These are phyloP conservation scores for Chelonia mydas DNA, from an alignment of 2,797 vertebrate species.

Conservation along the genomic window DNA sequence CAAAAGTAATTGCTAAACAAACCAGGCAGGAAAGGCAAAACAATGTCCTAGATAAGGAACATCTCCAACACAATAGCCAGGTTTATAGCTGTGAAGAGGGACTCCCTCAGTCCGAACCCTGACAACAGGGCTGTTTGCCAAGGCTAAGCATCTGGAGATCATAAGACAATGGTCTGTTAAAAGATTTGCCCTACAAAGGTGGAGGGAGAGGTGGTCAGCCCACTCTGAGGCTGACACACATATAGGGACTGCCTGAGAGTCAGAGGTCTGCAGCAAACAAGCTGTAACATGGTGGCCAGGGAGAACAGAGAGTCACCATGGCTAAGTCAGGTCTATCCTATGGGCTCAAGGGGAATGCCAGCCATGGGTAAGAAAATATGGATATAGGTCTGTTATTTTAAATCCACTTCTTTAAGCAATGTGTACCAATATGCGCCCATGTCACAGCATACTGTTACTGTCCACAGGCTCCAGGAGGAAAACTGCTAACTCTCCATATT, in stretches of 20 bases:
- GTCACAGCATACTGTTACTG: background rate
- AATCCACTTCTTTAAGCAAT: background rate
- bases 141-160: background rate
- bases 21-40: background rate
- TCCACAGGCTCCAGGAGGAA: background rate
- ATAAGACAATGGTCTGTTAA: background rate
- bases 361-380: background rate
- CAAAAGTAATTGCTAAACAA: background rate
- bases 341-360: background rate
- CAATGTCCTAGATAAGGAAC: background rate
- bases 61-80: background rate
- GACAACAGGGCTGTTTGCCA: background rate
- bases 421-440: background rate
- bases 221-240: background rate
- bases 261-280: background rate
- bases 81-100: background rate
- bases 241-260: background rate
- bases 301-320: background rate
- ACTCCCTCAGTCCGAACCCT: background rate
- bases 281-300: background rate
- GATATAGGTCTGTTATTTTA: background rate
- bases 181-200: background rate
- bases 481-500: background rate
- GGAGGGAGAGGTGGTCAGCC: background rate
- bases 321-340: background rate